Evolutionary conservation across 2,797 vertebrate species (phyloP).

Genomic region (Ciconia nigra): DNA sequence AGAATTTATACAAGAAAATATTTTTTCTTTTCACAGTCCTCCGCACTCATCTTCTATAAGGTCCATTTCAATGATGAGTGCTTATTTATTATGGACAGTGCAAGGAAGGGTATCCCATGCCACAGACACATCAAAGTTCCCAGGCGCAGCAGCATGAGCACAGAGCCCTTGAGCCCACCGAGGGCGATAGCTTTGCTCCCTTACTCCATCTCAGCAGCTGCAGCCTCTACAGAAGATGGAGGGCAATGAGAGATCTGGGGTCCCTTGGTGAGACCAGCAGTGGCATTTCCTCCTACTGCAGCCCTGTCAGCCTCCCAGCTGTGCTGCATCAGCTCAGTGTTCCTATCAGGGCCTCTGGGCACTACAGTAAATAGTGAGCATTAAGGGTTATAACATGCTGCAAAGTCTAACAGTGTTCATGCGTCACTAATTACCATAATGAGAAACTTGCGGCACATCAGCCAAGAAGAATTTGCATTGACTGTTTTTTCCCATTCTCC

Average conservation of each 20-base stretch:
- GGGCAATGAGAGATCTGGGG: neutral
- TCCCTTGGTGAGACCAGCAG: neutral
- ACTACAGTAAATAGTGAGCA: conserved; percentile 5
- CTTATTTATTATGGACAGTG: neutral
- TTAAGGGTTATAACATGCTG: conserved; percentile 12
- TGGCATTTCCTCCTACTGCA: neutral
- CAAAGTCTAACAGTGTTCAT: conserved; percentile 21
- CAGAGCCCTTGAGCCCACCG: neutral
- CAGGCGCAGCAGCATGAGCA: neutral
- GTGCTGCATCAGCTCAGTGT: neutral
- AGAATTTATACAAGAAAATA: neutral
- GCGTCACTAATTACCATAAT: conserved; percentile 50
- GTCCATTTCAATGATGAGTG: neutral
- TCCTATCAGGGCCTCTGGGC: neutral
- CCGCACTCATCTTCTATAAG: neutral
- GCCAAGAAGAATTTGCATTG: conserved; percentile 34
- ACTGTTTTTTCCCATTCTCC: neutral
- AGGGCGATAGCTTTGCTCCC: neutral
- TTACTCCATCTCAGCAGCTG: neutral
- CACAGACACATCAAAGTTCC: neutral
- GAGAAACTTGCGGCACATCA: neutral
- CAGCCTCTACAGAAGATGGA: neutral
- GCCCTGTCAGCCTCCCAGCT: neutral
- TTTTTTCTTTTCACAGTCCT: neutral
- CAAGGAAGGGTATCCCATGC: neutral